Conservation (phyloP, 2,113 vertebrate genomes). For the Lagopus muta region DNA sequence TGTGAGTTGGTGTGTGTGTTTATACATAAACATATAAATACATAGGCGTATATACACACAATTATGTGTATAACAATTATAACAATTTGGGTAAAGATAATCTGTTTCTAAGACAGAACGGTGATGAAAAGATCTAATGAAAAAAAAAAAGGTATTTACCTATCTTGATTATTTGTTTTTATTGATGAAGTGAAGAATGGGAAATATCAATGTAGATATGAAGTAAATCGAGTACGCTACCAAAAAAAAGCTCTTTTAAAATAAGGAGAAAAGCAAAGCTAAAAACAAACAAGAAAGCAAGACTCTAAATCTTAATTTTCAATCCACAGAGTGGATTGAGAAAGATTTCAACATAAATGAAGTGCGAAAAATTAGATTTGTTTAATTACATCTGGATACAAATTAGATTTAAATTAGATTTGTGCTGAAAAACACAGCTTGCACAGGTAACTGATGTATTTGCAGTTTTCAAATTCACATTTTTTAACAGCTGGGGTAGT, state of each 20-base stretch:
- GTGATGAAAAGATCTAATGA: neutral
- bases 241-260: neutral
- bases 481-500: neutral
- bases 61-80: neutral
- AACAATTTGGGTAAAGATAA: neutral
- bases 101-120: neutral
- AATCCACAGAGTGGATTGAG: neutral
- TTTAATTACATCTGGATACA: constrained; percentile 47
- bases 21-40: too few relatives aligned
- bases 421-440: constrained; percentile 12
- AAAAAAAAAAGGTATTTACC: neutral
- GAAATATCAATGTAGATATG: neutral
- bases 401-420: constrained; percentile 45
- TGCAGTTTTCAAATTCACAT: constrained; percentile 38
- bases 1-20: too few relatives aligned
- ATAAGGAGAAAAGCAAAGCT: neutral
- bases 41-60: too few relatives aligned
- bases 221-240: neutral
- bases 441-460: neutral
- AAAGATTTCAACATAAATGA: neutral
- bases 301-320: constrained; percentile 11
- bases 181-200: neutral
- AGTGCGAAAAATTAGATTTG: constrained; percentile 34
- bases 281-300: neutral
- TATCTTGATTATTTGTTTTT: neutral